Evolutionary conservation across 2,113 vertebrate genomes (phyloP).

Genomic region (Seriola dumerili): DNA sequence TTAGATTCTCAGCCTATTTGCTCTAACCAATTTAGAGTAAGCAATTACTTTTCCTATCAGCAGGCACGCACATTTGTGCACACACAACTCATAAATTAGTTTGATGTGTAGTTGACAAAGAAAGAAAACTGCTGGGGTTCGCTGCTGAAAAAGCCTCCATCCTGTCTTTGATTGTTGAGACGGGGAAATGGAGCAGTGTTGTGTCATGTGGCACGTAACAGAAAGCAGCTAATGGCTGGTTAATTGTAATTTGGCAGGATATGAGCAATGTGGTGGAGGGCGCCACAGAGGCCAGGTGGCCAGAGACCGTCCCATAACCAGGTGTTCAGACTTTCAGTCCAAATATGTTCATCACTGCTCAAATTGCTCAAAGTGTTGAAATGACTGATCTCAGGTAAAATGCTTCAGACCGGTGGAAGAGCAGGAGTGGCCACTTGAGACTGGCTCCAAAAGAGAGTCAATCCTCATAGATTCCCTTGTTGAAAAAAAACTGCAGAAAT

Average conservation of each 20-base stretch:
- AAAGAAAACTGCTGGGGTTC: constrained; percentile 20
- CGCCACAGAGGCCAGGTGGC: constrained; percentile 1
- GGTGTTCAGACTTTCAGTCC: constrained; percentile 25
- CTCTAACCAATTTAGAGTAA: constrained; percentile 75
- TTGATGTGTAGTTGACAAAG: constrained; percentile 40
- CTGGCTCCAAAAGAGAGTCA: no score
- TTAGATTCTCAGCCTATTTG: constrained; percentile 71
- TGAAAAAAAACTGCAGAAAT: no score
- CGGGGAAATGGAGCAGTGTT: constrained; percentile 14
- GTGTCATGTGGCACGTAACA: constrained; percentile 39
- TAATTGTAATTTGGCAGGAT: constrained; percentile 50
- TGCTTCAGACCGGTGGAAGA: not conserved
- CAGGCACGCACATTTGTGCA: constrained; percentile 30
- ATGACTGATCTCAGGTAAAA: not conserved
- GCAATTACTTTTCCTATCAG: constrained; percentile 73
- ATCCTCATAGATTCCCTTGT: no score
- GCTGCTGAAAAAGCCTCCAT: not conserved
- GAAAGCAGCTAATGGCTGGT: constrained; percentile 14
- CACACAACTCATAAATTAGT: constrained; percentile 39
- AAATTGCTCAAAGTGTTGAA: not conserved
- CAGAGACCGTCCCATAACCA: constrained; percentile 21
- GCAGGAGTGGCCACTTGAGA: no score
- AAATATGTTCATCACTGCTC: constrained; percentile 26
- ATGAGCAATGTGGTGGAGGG: not conserved
- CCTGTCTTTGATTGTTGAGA: constrained; percentile 19